Evolutionary conservation across 2,888 invertebrate genomes (phyloP).

Genomic region (Mythimna loreyi): DNA sequence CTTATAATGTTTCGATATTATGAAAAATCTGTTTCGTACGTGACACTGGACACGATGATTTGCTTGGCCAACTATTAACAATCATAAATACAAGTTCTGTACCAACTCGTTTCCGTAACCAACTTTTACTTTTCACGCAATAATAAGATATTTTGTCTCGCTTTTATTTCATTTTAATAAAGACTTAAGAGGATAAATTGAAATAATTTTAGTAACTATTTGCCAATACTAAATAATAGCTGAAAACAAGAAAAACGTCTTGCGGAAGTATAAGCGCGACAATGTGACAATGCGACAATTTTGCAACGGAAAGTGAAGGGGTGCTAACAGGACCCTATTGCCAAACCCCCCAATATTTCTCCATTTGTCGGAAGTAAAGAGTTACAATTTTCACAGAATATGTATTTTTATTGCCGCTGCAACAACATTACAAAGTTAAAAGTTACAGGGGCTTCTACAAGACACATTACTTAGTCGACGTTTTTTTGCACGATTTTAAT

Average conservation of each 20-base stretch:
- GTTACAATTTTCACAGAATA: no score
- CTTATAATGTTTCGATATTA: no score
- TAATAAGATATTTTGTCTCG: constrained; percentile 7
- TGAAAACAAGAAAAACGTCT: neutral
- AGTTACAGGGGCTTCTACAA: no score
- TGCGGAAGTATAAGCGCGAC: neutral
- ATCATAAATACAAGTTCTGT: constrained; percentile 26
- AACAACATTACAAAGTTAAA: no score
- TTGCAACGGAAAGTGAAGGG: neutral
- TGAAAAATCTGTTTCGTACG: neutral
- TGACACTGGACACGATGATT: neutral
- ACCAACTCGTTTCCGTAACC: constrained; percentile 18
- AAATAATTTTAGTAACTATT: neutral
- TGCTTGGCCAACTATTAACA: constrained; percentile 12
- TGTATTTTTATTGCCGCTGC: no score
- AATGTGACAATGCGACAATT: neutral
- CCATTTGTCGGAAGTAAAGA: no score
- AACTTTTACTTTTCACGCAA: constrained; percentile 33
- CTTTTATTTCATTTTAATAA: constrained; percentile 1
- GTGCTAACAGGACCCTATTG: no score
- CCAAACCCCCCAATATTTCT: no score
- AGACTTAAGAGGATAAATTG: neutral
- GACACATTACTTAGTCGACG: no score
- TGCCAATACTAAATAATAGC: neutral
- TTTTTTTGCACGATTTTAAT: no score